phyloP scores from a whole-genome alignment of 2,888 invertebrate species.

The Phanerotoma sp. region DNA sequence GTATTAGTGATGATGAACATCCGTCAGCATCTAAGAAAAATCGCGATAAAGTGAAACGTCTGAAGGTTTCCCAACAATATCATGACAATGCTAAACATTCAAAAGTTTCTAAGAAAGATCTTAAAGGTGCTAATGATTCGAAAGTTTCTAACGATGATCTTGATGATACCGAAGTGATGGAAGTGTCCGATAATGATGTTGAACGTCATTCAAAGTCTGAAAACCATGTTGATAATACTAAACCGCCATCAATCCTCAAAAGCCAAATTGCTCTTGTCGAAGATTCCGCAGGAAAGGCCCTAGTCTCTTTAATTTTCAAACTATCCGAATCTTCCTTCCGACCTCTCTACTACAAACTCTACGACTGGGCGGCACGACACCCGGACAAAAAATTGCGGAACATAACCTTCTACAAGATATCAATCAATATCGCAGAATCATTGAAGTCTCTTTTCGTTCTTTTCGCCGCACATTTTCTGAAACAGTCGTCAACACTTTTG shows the following conservation, averaged over 20 bases:
- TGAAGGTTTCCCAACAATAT: too few relatives aligned
- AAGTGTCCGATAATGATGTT: slow-evolving; percentile 52
- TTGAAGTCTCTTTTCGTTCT: slow-evolving; percentile 85
- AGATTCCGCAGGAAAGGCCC: slow-evolving; percentile 71
- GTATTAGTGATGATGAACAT: too few relatives aligned
- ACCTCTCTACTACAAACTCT: slow-evolving; percentile 83
- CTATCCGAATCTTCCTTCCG: slow-evolving; percentile 87
- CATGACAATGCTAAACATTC: too few relatives aligned
- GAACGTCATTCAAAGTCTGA: too few relatives aligned
- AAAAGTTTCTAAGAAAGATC: too few relatives aligned
- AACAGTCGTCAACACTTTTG: slow-evolving; percentile 75
- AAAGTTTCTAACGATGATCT: too few relatives aligned
- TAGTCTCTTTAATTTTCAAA: slow-evolving; percentile 81
- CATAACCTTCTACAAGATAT: slow-evolving; percentile 82
- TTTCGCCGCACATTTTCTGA: slow-evolving; percentile 85
- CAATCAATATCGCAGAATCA: slow-evolving; percentile 75
- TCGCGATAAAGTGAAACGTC: too few relatives aligned
- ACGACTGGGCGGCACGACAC: slow-evolving; percentile 78
- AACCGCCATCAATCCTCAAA: too few relatives aligned
- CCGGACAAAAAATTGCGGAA: slow-evolving; percentile 66
- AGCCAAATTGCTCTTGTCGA: slow-evolving; percentile 65
- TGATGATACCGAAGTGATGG: slow-evolving; percentile 26
- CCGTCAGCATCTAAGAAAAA: too few relatives aligned
- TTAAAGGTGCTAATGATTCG: too few relatives aligned
- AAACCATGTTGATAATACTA: too few relatives aligned